Evolutionary conservation across 2,797 vertebrate genomes (phyloP).

Genomic region (Amblyraja radiata): DNA sequence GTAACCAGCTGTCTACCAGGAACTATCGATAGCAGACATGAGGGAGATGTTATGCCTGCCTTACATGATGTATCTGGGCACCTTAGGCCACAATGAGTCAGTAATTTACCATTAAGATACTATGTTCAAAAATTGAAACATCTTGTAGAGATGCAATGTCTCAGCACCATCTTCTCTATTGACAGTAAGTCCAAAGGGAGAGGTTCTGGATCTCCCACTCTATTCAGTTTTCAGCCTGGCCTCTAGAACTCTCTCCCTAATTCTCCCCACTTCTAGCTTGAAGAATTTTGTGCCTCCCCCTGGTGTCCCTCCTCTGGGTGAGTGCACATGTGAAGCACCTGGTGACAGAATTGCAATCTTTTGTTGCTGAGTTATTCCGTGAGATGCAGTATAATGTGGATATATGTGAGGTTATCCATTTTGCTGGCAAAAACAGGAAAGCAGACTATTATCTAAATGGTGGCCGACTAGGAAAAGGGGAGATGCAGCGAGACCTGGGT

Average conservation of each 20-base stretch:
- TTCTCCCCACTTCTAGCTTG: background rate
- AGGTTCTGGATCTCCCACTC: background rate
- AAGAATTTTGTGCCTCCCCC: background rate
- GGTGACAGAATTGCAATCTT: background rate
- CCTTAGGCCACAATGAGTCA: background rate
- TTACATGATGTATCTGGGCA: background rate
- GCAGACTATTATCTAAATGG: too few species aligned
- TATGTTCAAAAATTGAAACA: background rate
- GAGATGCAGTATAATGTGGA: too few species aligned
- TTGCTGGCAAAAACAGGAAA: too few species aligned
- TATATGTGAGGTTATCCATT: too few species aligned
- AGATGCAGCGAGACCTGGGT: too few species aligned
- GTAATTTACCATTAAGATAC: background rate
- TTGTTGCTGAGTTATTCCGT: background rate
- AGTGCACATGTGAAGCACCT: background rate
- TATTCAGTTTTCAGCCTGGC: background rate
- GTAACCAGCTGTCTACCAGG: background rate
- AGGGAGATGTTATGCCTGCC: background rate
- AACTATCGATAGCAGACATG: background rate
- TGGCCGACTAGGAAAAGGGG: too few species aligned
- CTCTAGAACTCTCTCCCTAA: background rate
- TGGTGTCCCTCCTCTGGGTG: background rate
- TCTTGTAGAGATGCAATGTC: background rate
- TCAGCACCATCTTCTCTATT: background rate
- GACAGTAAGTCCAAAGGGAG: background rate